Evolutionary conservation across 2,113 vertebrate species (phyloP).

Genomic region (Otus sunia): DNA sequence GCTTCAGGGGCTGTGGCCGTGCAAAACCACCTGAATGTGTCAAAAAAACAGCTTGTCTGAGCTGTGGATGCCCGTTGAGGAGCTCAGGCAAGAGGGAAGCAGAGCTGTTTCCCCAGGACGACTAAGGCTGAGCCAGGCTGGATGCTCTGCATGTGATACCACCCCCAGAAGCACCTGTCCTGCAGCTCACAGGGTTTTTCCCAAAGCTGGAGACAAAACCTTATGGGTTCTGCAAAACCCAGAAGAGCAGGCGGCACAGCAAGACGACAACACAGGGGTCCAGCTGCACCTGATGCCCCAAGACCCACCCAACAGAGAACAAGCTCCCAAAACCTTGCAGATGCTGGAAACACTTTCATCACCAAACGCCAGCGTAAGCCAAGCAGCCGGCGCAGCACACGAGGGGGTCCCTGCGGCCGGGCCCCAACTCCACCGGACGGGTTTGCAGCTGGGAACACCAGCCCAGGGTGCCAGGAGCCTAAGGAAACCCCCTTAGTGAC

Average conservation of each 20-base stretch:
- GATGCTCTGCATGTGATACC: background rate
- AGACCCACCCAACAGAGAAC: background rate
- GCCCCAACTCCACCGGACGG: fast-evolving
- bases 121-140: background rate
- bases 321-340: background rate
- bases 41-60: background rate
- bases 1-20: background rate
- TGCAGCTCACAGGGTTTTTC: background rate
- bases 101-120: background rate
- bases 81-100: background rate
- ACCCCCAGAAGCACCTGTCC: background rate
- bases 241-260: background rate
- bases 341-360: background rate
- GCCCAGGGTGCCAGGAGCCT: background rate
- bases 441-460: background rate
- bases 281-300: background rate
- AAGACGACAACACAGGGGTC: too few relatives aligned
- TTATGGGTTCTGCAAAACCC: background rate
- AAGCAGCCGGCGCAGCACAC: fast-evolving
- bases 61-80: background rate
- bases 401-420: background rate
- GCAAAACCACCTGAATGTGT: background rate
- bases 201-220: background rate
- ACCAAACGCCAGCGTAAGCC: fast-evolving
- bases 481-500: background rate